Base-by-base conservation (phyloP, 2,797 vertebrate genomes). In the Tiaroga cobitis region DNA sequence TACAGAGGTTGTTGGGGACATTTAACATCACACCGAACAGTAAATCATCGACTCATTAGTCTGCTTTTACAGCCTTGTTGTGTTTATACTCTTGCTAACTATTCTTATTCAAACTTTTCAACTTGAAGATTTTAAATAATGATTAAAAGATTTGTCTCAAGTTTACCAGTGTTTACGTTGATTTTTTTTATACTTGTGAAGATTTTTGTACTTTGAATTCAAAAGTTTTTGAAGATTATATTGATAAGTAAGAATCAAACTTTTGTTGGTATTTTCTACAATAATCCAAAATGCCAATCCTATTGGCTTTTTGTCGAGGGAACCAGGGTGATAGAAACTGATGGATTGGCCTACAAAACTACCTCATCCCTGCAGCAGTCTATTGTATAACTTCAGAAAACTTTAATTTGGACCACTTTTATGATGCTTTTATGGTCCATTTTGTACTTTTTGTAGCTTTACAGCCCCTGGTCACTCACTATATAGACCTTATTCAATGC, bases 1-100 rank as follows among this genome's bases (percentile, higher is more conserved):
- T 74, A 18, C n/a, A 73, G 70, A 74, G 26, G 43, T 74, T 74
- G 43, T 32, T 29, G 26, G 26, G 70, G 72, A 74, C 29, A 11
- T 51, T 74, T 15, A 26, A 63, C 59, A 15, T 7, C n/a, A 29
- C 61, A 29, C 13, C n/a, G 5, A 29, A 63, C 59, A 63, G 5
- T 63, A 63, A 15, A 63, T 15, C 59, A 63, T 63, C 2, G 5
- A 63, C n/a, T 15, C 0, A 7, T 16, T 16, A 16, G 26, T 29
- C 61, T 63, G 13, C 26, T 63, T 63, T 29, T 63, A 29, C n/a
- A 63, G 26, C 2, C 13, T 29, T 26, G n/a, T 63, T 26, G n/a
- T 18, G 41, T 43, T 46, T 46, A 43, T 4, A 5, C 43, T 29
- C 8, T 21, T 51, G 29, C 16, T 51, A 13, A 49, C 26, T 49